Evolutionary conservation across 53 echinoderm and acorn worm genomes (phyloP).

Genomic region (Arbacia lixula): DNA sequence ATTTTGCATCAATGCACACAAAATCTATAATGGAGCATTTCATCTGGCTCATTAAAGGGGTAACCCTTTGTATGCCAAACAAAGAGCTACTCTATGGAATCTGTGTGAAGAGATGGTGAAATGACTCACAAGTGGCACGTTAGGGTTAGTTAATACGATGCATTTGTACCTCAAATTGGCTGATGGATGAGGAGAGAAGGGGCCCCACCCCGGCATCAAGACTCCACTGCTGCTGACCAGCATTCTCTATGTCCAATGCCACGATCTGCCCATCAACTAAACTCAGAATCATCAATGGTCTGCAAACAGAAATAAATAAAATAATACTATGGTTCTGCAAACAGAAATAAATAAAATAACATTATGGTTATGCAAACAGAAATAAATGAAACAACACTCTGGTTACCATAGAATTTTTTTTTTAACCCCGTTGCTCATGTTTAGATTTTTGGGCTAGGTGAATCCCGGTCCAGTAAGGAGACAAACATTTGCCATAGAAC

Average conservation of each 20-base stretch:
- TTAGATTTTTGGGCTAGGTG: neutral
- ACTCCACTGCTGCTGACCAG: slow-evolving; percentile 84
- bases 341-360: neutral
- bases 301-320: neutral
- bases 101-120: no score
- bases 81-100: no score
- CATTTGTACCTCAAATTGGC: slow-evolving; percentile 82
- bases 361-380: neutral
- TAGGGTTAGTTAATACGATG: no score
- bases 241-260: slow-evolving; percentile 78
- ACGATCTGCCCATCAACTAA: slow-evolving; percentile 84
- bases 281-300: slow-evolving; percentile 82
- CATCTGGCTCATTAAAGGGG: no score
- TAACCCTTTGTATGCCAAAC: no score
- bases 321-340: neutral
- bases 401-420: neutral
- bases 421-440: neutral
- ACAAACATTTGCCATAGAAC: no score
- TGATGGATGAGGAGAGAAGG: slow-evolving; percentile 85
- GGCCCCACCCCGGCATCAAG: slow-evolving; percentile 87
- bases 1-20: no score
- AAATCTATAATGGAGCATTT: no score
- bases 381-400: neutral
- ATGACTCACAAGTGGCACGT: no score
- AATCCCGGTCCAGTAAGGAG: neutral